phyloP scores from a whole-genome alignment of 2,797 vertebrate genomes.

The Channa striata region DNA sequence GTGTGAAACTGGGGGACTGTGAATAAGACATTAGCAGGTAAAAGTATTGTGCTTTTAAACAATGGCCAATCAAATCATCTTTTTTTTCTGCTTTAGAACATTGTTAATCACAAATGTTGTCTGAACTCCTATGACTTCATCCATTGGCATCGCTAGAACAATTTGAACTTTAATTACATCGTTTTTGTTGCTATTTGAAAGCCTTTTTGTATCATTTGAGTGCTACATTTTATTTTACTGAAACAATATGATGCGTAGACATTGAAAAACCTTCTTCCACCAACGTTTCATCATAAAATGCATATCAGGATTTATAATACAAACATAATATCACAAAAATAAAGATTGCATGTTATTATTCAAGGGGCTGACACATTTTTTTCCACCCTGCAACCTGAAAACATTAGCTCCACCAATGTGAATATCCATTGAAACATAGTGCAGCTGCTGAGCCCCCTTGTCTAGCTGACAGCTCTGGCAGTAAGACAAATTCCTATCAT shows the following conservation, averaged over 20 bases:
- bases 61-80: too few relatives aligned
- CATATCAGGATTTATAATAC: neutral
- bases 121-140: too few relatives aligned
- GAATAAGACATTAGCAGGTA: neutral
- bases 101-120: too few relatives aligned
- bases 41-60: too few relatives aligned
- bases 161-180: too few relatives aligned
- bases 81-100: too few relatives aligned
- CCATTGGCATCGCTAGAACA: too few relatives aligned
- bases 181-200: too few relatives aligned
- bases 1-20: neutral
- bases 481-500: conserved; percentile 67
- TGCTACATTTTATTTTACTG: neutral
- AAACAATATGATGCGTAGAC: neutral
- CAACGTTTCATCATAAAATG: neutral
- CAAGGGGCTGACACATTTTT: conserved; percentile 11
- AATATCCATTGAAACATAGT: conserved; percentile 39
- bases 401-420: conserved; percentile 38
- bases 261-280: neutral
- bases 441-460: conserved; percentile 48
- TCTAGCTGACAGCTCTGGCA: conserved; percentile 65
- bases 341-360: neutral
- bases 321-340: neutral
- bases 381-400: conserved; percentile 29
- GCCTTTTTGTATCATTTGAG: neutral